These are phyloP conservation scores for Acropora tenuis DNA, from an alignment of 64 coral and sea anemone species.

Conservation along the genomic window DNA sequence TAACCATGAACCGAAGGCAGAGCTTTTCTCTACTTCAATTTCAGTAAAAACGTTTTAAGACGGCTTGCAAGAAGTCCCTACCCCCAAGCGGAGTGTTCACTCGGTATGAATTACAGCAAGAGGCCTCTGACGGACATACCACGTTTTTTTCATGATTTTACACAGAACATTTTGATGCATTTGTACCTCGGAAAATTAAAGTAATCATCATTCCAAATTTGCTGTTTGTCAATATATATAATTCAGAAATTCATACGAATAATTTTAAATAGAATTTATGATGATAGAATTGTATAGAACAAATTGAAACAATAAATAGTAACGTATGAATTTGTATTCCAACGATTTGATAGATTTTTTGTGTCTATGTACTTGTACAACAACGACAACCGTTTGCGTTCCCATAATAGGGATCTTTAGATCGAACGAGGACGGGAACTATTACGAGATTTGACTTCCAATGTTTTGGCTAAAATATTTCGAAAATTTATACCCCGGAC, in stretches of 20 bases:
- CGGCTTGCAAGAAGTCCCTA: too few species aligned
- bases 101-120: background rate
- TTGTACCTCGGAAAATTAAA: background rate
- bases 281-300: conserved; percentile 31
- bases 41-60: too few species aligned
- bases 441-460: too few species aligned
- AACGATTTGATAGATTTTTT: background rate
- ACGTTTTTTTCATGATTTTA: background rate
- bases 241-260: background rate
- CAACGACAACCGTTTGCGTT: too few species aligned
- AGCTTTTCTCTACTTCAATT: too few species aligned
- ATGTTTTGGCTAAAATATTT: too few species aligned
- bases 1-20: too few species aligned
- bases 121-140: background rate
- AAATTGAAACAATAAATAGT: conserved; percentile 24
- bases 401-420: too few species aligned
- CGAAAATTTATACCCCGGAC: too few species aligned
- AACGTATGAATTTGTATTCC: background rate
- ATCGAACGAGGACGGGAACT: too few species aligned
- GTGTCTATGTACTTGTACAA: background rate
- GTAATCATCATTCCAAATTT: background rate
- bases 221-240: conserved; percentile 15
- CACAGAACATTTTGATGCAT: conserved; percentile 1
- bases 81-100: background rate
- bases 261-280: too few species aligned